Base-by-base conservation (phyloP, 2,113 vertebrate species). In the Xenopus laevis region DNA sequence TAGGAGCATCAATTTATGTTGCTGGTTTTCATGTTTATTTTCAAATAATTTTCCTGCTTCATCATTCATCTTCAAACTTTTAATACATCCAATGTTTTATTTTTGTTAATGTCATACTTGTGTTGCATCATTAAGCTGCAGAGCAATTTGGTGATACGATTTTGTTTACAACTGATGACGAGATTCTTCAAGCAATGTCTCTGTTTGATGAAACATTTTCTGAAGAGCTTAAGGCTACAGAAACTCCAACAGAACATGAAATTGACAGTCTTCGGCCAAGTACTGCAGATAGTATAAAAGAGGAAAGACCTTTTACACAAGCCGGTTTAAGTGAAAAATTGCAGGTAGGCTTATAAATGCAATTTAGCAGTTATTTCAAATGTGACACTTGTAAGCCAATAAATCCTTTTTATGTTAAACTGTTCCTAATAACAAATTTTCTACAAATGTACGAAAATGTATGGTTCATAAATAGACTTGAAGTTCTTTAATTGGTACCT, bases 71-170 rank as follows among this genome's bases (percentile, higher is more conserved):
- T 59, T 59, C n/a, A 59, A 9, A 40, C 33, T 40, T 23, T 20
- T 23, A 50, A 55, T n/a, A 55, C 9, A 55, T 16, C 17, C 17
- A 18, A 18, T 45, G 45, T 13, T 64, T 40, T 40, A 40, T 40
- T 40, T 40, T 40, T 40, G 33, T 6, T 40, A 40, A 40, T 40
- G 33, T 40, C 8, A 5, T 40, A 40, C 33, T 40, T 52, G 62
- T 33, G 40, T 59, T 80, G 20, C 79, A 76, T 10, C 62, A 18
- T 73, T 65, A 79, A 98, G 97, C 87, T 65, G 85, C 94, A 47
- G 95, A 98, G 84, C 96, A 99, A 79, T 99, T 99, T 79, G 97
- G 97, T 0, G 97, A 99, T 79, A 98, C 96, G 0, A 98, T 99
- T 79, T 78, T 99, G 50, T 99, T 99, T 87, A 98, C 97, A 0